These are phyloP conservation scores for Neolamprologus variostigma DNA, from an alignment of 2,113 vertebrate genomes.

Conservation along the genomic window DNA sequence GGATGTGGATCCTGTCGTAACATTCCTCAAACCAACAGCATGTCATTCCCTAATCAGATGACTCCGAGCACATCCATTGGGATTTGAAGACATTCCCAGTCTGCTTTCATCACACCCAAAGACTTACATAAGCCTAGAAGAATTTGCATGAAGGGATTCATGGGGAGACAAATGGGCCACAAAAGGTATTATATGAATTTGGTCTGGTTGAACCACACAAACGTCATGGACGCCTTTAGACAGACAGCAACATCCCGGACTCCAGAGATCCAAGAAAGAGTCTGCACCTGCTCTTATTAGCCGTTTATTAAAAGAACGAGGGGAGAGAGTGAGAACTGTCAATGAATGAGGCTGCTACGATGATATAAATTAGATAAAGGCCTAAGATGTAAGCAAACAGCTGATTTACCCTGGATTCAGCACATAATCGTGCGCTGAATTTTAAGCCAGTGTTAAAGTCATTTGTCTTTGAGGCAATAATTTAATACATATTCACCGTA, in stretches of 20 bases:
- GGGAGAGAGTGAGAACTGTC: neutral
- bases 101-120: constrained; percentile 24
- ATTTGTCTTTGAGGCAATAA: neutral
- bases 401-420: neutral
- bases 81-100: constrained; percentile 23
- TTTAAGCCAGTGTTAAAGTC: neutral
- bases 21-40: constrained; percentile 39
- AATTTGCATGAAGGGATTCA: constrained; percentile 21
- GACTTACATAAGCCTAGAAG: constrained; percentile 30
- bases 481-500: neutral
- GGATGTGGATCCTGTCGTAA: constrained; percentile 44
- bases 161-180: constrained; percentile 23
- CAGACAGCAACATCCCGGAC: constrained; percentile 17
- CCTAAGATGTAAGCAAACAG: neutral
- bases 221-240: neutral
- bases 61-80: constrained; percentile 7
- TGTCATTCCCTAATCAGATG: constrained; percentile 41
- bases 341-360: neutral
- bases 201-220: constrained; percentile 13
- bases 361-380: neutral
- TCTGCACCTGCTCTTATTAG: constrained; percentile 45
- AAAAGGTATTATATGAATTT: constrained; percentile 8
- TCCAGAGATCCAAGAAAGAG: neutral
- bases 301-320: neutral
- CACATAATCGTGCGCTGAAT: neutral